These are phyloP conservation scores for Homalodisca vitripennis DNA, from an alignment of 1,140 invertebrate genomes.

Conservation along the genomic window DNA sequence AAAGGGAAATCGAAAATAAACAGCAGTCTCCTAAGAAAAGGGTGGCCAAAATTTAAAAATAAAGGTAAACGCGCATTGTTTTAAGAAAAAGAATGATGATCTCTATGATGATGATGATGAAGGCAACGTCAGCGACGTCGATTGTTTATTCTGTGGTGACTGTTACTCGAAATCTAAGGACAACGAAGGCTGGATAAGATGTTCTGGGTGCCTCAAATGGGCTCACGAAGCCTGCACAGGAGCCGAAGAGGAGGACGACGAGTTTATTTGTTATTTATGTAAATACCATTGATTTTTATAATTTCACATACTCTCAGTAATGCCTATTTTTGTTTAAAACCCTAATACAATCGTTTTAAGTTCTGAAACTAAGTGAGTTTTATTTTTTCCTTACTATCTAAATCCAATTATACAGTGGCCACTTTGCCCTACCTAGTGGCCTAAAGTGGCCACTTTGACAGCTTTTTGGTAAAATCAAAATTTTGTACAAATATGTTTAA, in stretches of 20 bases:
- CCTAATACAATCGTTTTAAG: background rate
- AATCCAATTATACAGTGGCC: background rate
- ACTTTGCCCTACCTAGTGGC: background rate
- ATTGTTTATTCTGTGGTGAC: conserved; percentile 10
- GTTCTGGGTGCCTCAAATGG: conserved; percentile 44
- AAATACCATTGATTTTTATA: conserved; percentile 1
- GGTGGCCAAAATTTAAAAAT: background rate
- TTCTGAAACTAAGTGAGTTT: background rate
- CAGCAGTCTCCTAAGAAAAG: background rate
- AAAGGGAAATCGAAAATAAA: background rate
- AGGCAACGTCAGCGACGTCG: conserved; percentile 6
- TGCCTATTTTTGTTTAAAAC: background rate
- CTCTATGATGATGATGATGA: background rate
- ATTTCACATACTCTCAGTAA: background rate
- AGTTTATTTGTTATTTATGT: conserved; percentile 16
- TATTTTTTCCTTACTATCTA: background rate
- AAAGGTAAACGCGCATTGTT: background rate
- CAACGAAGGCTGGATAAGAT: conserved; percentile 43
- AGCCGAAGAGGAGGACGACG: conserved; percentile 8
- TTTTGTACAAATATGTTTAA: background rate
- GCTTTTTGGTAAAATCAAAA: background rate
- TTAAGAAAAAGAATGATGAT: background rate
- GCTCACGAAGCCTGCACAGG: conserved; percentile 45
- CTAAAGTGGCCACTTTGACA: conserved; percentile 24
- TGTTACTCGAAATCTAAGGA: conserved; percentile 17